Base-by-base conservation (phyloP, 2,888 invertebrate genomes). In the Drosophila nigricruria region DNA sequence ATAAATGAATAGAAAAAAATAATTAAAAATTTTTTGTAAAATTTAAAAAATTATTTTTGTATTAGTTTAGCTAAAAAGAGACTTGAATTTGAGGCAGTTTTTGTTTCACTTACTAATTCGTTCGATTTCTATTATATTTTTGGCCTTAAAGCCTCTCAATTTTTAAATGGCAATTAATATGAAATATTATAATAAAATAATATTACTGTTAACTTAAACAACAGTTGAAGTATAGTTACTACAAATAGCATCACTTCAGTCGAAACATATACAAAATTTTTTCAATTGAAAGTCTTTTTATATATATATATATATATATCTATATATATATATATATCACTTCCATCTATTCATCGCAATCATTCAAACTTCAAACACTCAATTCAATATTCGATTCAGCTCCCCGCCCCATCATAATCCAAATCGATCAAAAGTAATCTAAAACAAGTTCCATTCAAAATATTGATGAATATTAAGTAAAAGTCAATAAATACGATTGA, bases 391-490 rank as follows among this genome's bases (percentile, higher is more conserved):
- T 20, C 16, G 5, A 16, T 42, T 5, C 3, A 14, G 5, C 5
- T n/a, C n/a, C n/a, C n/a, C n/a, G n/a, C 16, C 25, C 4, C n/a
- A 18, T 14, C 18, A 25, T 27, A 38, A 38, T 54, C 30, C 18
- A 47, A 36, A 47, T 10, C 36, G 27, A 58, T 58, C 36, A 27
- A 27, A 14, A 36, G 34, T 36, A 47, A 47, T 36, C 53, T 36
- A 38, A 38, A 47, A 58, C 34, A 18, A 58, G 34, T 36, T 58
- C 25, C 25, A 36, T 36, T 47, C 38, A 25, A n/a, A 32, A 27
- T 36, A 36, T 49, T 49, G 59, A 12, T 36, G 34, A 47, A 47
- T 58, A 36, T 47, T 58, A 47, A 58, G 34, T 58, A 36, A 54
- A 62, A 36, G 43, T 43, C 43, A 53, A 62, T 60, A 58, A 47